phyloP scores from a whole-genome alignment of 2,113 vertebrate genomes.

The Struthidea cinerea region DNA sequence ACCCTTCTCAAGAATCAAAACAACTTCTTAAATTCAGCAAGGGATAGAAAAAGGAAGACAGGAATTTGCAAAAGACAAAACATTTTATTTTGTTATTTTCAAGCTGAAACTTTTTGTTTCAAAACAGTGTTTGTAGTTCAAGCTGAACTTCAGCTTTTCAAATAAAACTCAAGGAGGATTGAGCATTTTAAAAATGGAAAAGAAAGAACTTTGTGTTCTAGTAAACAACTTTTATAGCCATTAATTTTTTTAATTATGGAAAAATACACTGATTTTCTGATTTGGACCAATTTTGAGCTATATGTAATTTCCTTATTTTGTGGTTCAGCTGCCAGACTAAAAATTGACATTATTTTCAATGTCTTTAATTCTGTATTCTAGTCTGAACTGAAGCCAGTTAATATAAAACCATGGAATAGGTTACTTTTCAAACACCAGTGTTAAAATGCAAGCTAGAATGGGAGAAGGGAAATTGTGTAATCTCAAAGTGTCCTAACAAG shows the following conservation, averaged over 20 bases:
- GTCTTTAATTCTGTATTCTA: background rate
- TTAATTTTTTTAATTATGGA: background rate
- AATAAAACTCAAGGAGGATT: background rate
- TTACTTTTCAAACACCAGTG: background rate
- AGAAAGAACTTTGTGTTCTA: background rate
- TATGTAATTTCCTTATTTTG: background rate
- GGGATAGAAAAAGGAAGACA: background rate
- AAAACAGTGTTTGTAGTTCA: background rate
- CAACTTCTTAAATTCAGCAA: background rate
- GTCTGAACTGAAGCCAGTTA: background rate
- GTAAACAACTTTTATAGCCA: background rate
- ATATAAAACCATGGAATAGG: background rate
- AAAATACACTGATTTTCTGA: background rate
- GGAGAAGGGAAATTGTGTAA: background rate
- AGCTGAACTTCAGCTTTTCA: background rate
- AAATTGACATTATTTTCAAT: background rate
- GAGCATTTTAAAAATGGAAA: background rate
- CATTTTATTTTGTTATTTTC: background rate
- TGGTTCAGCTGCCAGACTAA: background rate
- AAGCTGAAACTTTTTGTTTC: background rate
- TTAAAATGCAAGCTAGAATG: background rate
- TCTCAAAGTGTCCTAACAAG: background rate
- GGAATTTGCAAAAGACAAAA: background rate
- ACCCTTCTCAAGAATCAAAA: background rate
- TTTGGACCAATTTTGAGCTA: background rate